Evolutionary conservation across 2,888 invertebrate genomes (phyloP).

Genomic region (Mycogona germanica): DNA sequence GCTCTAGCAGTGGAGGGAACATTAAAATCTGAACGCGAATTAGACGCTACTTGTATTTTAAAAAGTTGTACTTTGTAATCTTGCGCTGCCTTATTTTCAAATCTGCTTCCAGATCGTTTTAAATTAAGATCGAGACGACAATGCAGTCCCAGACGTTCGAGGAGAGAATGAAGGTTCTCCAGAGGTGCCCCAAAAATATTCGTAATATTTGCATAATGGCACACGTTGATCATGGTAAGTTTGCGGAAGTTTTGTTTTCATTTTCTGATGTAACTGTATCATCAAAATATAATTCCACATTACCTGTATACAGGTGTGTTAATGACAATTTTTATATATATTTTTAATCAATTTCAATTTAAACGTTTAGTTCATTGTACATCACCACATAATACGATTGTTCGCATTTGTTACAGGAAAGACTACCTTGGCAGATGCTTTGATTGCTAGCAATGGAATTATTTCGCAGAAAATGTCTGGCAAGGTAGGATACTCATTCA

Average conservation of each 20-base stretch:
- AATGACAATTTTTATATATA: not conserved
- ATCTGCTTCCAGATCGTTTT: no score
- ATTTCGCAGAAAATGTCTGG: conserved; percentile 86
- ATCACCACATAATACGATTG: not conserved
- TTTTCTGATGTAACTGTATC: no score
- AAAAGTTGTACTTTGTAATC: no score
- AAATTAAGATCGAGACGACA: not conserved
- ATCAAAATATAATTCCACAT: no score
- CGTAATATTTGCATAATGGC: conserved; percentile 94
- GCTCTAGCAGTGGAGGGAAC: no score
- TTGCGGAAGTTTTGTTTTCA: conserved; percentile 12
- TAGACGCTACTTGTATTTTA: no score
- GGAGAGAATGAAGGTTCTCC: conserved; percentile 49
- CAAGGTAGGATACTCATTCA: conserved; percentile 52
- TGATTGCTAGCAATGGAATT: conserved; percentile 89
- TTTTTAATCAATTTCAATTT: not conserved
- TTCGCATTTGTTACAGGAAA: conserved; percentile 45
- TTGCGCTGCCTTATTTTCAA: no score
- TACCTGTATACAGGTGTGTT: no score
- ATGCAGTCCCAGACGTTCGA: conserved; percentile 23
- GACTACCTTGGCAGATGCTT: conserved; percentile 85
- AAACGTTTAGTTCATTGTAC: not conserved
- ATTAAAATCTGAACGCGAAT: no score
- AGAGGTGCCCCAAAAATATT: conserved; percentile 54
- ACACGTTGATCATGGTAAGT: conserved; percentile 82